A percentile compares a stretch with the other conserved stretches of the same genome.
phyloP scores from a whole-genome alignment of 2,113 vertebrate genomes.

The Corythoichthys intestinalis region DNA sequence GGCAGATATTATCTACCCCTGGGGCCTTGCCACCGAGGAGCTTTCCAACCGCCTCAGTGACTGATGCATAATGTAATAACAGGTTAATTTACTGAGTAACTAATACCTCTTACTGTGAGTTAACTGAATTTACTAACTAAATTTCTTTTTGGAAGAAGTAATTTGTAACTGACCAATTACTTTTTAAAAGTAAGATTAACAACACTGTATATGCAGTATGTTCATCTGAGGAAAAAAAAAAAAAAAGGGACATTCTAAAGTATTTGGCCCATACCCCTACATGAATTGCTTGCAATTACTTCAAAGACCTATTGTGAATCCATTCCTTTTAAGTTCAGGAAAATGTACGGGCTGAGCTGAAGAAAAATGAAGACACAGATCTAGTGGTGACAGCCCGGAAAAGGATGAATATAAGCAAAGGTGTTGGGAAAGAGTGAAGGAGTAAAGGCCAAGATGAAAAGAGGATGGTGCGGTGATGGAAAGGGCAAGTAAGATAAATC shows the following conservation, averaged over 20 bases:
- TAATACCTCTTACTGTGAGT: no score
- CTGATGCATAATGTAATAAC: no score
- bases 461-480: not conserved
- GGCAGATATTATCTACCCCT: no score
- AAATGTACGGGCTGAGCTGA: constrained; percentile 25
- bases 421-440: constrained; percentile 12
- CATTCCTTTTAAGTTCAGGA: constrained; percentile 33
- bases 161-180: no score
- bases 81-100: no score
- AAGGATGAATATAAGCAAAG: constrained; percentile 1
- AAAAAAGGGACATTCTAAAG: constrained; percentile 5
- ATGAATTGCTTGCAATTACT: constrained; percentile 36
- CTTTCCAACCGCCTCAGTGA: no score
- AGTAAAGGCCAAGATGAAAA: constrained; percentile 40
- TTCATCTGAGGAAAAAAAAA: not conserved
- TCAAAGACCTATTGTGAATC: constrained; percentile 35
- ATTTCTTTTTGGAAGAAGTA: no score
- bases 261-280: constrained; percentile 29
- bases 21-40: no score
- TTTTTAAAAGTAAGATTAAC: no score
- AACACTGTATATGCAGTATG: not conserved
- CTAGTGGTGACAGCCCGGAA: constrained; percentile 4
- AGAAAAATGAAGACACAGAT: constrained; percentile 35
- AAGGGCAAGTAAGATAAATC: not conserved
- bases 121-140: no score